phyloP scores from a whole-genome alignment of 1,140 invertebrate species.

The Temnothorax nylanderi region DNA sequence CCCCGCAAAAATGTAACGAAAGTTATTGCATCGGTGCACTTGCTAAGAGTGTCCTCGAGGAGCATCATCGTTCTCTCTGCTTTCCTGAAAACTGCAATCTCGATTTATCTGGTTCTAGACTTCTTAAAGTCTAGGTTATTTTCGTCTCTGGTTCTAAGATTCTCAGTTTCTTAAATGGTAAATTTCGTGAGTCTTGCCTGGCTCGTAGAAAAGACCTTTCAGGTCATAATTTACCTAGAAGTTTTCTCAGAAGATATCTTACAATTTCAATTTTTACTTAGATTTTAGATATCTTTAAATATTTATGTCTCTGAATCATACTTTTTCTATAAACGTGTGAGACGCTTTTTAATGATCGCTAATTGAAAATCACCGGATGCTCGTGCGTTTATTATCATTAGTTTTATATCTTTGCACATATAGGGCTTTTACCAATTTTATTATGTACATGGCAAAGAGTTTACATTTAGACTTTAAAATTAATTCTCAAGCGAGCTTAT shows the following conservation, averaged over 20 bases:
- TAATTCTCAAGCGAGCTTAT: not conserved
- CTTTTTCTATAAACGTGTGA: not conserved
- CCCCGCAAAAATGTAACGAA: constrained; percentile 28
- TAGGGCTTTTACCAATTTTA: not conserved
- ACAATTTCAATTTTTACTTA: constrained; percentile 1
- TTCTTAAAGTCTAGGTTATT: constrained; percentile 23
- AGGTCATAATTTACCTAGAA: not conserved
- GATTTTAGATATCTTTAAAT: not conserved
- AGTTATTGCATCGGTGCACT: constrained; percentile 12
- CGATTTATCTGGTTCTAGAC: constrained; percentile 38
- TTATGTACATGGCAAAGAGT: not conserved
- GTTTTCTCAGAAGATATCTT: not conserved
- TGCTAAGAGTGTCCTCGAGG: constrained; percentile 10
- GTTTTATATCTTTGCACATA: not conserved
- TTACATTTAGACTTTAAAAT: not conserved
- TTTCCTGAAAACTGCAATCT: constrained; percentile 14
- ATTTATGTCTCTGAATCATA: not conserved
- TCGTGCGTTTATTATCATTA: not conserved
- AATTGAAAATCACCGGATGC: not conserved
- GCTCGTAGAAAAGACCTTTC: not conserved
- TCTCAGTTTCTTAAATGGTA: not conserved
- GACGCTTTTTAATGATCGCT: not conserved
- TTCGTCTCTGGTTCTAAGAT: not conserved
- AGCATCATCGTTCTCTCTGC: not conserved
- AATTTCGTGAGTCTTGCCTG: constrained; percentile 2